These are phyloP conservation scores for Pteronotus mesoamericanus DNA, from an alignment of 2,797 vertebrate genomes.

Conservation along the genomic window DNA sequence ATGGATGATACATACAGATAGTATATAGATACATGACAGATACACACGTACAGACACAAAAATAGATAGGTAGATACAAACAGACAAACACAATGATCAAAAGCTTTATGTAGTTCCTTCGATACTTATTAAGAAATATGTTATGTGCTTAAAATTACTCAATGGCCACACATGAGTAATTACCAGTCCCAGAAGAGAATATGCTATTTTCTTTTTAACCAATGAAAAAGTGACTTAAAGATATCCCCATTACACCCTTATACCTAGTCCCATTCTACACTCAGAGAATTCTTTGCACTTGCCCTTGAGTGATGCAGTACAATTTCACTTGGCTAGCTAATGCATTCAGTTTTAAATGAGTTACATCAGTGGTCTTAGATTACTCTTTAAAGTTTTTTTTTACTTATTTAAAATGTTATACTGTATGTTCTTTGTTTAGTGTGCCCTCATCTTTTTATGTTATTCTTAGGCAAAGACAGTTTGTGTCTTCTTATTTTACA, in stretches of 20 bases:
- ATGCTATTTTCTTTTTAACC: not conserved
- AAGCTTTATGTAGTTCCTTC: not conserved
- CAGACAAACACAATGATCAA: not conserved
- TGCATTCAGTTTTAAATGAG: not conserved
- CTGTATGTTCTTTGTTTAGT: not conserved
- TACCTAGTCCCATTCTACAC: not conserved
- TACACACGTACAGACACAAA: not conserved
- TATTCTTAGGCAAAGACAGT: not conserved
- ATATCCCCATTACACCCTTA: not conserved
- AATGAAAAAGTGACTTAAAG: not conserved
- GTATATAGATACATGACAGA: not conserved
- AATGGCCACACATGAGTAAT: not conserved
- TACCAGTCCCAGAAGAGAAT: not conserved
- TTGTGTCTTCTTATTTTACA: not conserved
- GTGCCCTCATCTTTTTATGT: not conserved
- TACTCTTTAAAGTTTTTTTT: not conserved
- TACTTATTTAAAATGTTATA: not conserved
- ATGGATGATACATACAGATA: not conserved
- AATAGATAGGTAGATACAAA: not conserved
- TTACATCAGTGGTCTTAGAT: not conserved
- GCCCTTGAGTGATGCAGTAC: accelerated
- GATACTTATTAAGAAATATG: not conserved
- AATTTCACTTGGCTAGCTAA: not conserved
- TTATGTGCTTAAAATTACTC: not conserved
- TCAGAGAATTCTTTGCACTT: not conserved